Base-by-base conservation (phyloP, 1,140 invertebrate genomes). In the Medauroidea extradentata region DNA sequence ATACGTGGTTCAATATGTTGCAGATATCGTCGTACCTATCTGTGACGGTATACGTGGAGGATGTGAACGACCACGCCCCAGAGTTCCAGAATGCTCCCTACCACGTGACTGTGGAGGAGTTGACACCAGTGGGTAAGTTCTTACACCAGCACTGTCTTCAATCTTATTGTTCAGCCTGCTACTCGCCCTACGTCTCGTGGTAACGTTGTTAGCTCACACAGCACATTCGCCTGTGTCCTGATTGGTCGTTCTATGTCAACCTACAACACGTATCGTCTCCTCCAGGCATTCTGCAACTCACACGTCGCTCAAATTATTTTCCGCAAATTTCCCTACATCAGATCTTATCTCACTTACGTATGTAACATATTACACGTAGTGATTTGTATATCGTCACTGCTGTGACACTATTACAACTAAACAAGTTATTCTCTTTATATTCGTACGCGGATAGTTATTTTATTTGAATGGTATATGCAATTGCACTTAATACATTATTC, bases 31-130 rank as follows among this genome's bases (percentile, higher is more conserved):
- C 86, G n/a, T 90, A 87, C 67, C 73, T 93, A 7, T 90, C 88
- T 13, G 85, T 92, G 38, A 92, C 89, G 0, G 87, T 91, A 2
- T 92, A 91, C 69, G 86, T 93, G 2, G 89, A 92, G 73, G 90
- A 92, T 69, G 81, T 91, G 23, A 93, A 92, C 68, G 89, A 91
- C 72, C 88, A 92, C 71, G 78, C 83, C 1, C 88, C 88, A 0
- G 72, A 80, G 65, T 91, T 91, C 71, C 68, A 88, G 16, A 85
- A 88, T 51, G 81, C 85, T 9, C 90, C 90, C 11, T 93, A 93
- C 69, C 76, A 83, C 24, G 78, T 92, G 1, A 82, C 83, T 41
- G 87, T 93, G 21, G 89, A 92, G 63, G 90, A 93, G 69, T 78
- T 89, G 19, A 89, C 88, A 4, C 85, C 88, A 56, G 78, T 84